Evolutionary conservation across 2,113 vertebrate species (phyloP).

Genomic region (Suricata suricatta): DNA sequence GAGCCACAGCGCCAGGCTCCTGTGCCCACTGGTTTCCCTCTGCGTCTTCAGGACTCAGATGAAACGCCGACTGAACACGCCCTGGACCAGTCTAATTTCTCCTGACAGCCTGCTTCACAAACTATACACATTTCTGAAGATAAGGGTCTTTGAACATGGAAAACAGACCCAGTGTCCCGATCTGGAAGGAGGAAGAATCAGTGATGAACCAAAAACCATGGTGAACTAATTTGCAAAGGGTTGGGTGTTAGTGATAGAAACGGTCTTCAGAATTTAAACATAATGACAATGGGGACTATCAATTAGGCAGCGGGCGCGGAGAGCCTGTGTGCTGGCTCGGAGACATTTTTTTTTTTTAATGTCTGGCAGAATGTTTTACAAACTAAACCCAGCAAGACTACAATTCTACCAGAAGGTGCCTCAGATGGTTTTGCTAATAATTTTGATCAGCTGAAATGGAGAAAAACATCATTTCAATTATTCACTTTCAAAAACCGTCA

Average conservation of each 20-base stretch:
- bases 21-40: background rate
- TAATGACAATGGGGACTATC: conserved; percentile 71
- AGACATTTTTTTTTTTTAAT: conserved; percentile 77
- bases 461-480: conserved; percentile 82
- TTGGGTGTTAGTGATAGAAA: conserved; percentile 2
- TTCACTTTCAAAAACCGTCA: conserved; percentile 82
- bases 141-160: conserved; percentile 35
- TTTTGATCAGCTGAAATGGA: conserved; percentile 84
- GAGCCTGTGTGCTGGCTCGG: conserved; percentile 80
- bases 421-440: conserved; percentile 88
- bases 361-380: conserved; percentile 86
- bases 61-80: background rate
- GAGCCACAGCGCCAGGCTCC: background rate
- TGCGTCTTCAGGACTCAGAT: background rate
- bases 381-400: conserved; percentile 86
- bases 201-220: background rate
- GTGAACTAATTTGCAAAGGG: background rate
- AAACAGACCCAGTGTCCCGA: conserved; percentile 12
- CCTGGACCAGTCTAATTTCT: conserved; percentile 18
- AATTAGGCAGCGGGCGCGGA: conserved; percentile 64
- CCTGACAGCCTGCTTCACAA: conserved; percentile 65
- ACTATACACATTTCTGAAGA: conserved; percentile 57
- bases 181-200: background rate
- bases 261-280: conserved; percentile 54
- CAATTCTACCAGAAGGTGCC: conserved; percentile 87